These are phyloP conservation scores for Agriopis aurantiaria DNA, from an alignment of 2,888 invertebrate genomes.

Conservation along the genomic window DNA sequence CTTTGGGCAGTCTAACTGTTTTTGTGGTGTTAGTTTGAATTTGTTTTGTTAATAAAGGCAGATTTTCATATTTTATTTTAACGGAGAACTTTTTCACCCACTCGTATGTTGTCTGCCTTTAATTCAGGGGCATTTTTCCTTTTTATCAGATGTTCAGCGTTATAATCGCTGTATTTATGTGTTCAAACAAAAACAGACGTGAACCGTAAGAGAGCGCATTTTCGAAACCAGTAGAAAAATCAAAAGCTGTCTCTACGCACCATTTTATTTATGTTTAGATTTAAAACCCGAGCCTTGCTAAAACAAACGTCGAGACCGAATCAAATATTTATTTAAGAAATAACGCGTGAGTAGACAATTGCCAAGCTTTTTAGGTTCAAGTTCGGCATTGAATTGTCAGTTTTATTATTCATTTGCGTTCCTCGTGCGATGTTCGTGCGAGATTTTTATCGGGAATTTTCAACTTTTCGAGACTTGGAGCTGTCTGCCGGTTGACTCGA, in stretches of 20 bases:
- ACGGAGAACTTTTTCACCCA: too few relatives aligned
- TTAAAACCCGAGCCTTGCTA: conserved; percentile 15
- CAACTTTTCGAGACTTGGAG: not conserved
- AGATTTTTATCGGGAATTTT: conserved; percentile 16
- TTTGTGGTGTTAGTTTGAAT: too few relatives aligned
- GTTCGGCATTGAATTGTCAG: conserved; percentile 23
- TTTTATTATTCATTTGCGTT: conserved; percentile 37
- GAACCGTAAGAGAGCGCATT: too few relatives aligned
- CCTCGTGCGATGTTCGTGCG: conserved; percentile 14
- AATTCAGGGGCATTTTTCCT: too few relatives aligned
- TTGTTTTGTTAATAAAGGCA: too few relatives aligned
- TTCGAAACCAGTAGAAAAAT: not conserved
- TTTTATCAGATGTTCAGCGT: too few relatives aligned
- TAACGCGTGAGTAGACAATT: conserved; percentile 30
- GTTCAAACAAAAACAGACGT: not conserved
- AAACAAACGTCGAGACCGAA: conserved; percentile 22
- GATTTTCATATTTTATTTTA: too few relatives aligned
- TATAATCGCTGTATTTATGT: not conserved
- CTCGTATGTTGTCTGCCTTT: too few relatives aligned
- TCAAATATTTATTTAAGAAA: conserved; percentile 39
- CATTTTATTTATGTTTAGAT: conserved; percentile 15
- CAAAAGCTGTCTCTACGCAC: not conserved
- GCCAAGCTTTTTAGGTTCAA: conserved; percentile 19
- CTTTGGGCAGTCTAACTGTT: too few relatives aligned
- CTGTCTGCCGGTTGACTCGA: not conserved